Evolutionary conservation across 2,113 vertebrate genomes (phyloP), one percentile per base, ranked within the genome.

Genomic region (Scopus umbretta): DNA sequence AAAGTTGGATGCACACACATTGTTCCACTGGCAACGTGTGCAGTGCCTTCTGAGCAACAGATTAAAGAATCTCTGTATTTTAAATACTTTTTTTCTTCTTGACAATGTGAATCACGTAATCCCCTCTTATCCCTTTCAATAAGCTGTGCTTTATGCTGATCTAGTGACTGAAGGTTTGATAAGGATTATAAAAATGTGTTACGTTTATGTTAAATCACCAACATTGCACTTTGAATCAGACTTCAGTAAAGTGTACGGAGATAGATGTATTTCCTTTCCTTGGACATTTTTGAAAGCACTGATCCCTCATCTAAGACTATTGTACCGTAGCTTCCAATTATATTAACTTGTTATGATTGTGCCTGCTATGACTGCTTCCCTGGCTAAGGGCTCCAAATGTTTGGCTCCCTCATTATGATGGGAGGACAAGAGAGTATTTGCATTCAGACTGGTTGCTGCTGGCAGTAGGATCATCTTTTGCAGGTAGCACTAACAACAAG

Each of bases 131-230:
- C 96, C 84, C 85, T 95, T 97, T 97, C 92, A 97, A 96, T 97
- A 97, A 97, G 79, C 70, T 50, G 38, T 80, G 88, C 81, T 92
- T 95, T 96, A 79, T 94, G 88, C 92, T 93, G 94, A 95, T 96
- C 90, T 93, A 71, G 66, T 71, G 82, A 97, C 96, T 78, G 96
- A 96, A 96, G 11, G 19, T 96, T 96, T 96, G 96, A 97, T 97
- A 96, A 97, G 81, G 94, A 96, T 98, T 98, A 97, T 84, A 96
- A 87, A 96, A 97, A 96, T 36, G 58, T 82, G 83, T 88, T 94
- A 93, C n/a, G 13, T 90, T 98, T 91, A 38, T 88, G 89, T 97
- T 92, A 89, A 97, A 97, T 80, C 88, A 88, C 80, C 80, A 78
- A 16, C 75, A 23, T n/a, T 74, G 72, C 23, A 34, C 86, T 92